phyloP scores from a whole-genome alignment of 2,797 vertebrate genomes.

The Mus minutoides region DNA sequence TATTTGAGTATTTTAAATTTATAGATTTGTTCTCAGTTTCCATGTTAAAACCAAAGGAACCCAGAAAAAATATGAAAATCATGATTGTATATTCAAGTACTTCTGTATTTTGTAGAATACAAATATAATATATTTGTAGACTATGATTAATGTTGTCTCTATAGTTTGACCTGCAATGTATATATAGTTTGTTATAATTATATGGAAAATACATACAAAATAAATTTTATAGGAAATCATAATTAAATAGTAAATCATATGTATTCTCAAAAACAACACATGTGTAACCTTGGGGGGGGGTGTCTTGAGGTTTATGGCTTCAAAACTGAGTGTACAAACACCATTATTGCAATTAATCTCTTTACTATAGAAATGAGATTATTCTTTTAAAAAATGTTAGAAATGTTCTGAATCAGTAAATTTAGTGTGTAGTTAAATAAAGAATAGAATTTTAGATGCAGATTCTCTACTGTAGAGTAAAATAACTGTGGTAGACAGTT shows the following conservation, averaged over 20 bases:
- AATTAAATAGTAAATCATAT: background rate
- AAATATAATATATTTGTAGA: no score
- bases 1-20: background rate
- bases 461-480: background rate
- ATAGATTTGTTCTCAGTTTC: background rate
- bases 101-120: background rate
- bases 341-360: background rate
- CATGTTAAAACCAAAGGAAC: background rate
- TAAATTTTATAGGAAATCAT: background rate
- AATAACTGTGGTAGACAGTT: background rate
- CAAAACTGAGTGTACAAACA: background rate
- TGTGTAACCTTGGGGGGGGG: background rate
- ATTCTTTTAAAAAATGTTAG: background rate
- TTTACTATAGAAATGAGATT: background rate
- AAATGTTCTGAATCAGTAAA: background rate
- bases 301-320: background rate
- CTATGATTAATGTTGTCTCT: no score
- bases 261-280: background rate
- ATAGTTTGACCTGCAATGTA: no score
- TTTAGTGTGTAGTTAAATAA: background rate
- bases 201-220: background rate
- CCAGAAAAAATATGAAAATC: background rate
- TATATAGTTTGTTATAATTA: background rate
- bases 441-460: constrained; percentile 14
- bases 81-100: background rate